Evolutionary conservation across 2,888 invertebrate species (phyloP).

Genomic region (Patella depressa): DNA sequence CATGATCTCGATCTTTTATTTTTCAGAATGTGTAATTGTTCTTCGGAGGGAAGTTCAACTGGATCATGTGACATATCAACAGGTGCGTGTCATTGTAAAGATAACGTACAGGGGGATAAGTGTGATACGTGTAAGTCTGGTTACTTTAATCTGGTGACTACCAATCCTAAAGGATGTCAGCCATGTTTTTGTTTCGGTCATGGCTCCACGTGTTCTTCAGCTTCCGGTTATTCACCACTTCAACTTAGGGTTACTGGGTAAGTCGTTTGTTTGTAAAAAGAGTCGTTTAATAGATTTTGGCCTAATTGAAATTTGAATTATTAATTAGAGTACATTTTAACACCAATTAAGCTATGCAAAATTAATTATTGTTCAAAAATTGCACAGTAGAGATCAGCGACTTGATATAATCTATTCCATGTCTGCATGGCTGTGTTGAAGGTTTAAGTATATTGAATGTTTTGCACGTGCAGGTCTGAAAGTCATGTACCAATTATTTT

Average conservation of each 20-base stretch:
- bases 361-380: no score
- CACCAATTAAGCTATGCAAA: no score
- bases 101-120: conserved; percentile 45
- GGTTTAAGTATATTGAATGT: background rate
- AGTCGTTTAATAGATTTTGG: no score
- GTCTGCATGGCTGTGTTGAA: no score
- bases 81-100: conserved; percentile 50
- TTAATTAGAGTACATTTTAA: no score
- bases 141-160: conserved; percentile 76
- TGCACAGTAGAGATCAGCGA: no score
- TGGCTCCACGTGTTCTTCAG: conserved; percentile 43
- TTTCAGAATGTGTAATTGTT: conserved; percentile 49
- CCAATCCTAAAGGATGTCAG: conserved; percentile 82
- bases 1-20: background rate
- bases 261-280: background rate
- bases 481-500: background rate
- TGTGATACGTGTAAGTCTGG: conserved; percentile 47
- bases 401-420: no score
- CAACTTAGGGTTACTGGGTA: conserved; percentile 13
- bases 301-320: no score
- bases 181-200: conserved; percentile 56
- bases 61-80: conserved; percentile 36
- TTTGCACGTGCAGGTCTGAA: conserved; percentile 4
- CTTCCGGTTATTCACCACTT: conserved; percentile 36
- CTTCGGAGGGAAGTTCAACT: conserved; percentile 34